phyloP scores from a whole-genome alignment of 2,888 invertebrate genomes.

The Morpho achilles region DNA sequence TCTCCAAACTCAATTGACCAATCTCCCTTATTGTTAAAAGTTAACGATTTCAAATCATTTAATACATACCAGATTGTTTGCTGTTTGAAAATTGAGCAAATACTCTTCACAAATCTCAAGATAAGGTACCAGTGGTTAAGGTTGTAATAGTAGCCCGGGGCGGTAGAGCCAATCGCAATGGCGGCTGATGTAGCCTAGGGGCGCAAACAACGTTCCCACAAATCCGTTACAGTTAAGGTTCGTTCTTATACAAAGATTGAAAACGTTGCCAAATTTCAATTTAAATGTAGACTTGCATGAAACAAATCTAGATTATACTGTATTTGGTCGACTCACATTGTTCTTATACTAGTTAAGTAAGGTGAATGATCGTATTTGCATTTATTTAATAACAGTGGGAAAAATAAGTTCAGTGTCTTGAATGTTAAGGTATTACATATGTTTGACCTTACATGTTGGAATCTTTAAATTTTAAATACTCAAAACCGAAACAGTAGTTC shows the following conservation, averaged over 20 bases:
- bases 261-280: conserved; percentile 20
- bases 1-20: too few relatives aligned
- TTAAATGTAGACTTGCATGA: conserved; percentile 11
- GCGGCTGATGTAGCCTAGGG: conserved; percentile 58
- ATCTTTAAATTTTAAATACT: too few relatives aligned
- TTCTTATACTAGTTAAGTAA: too few relatives aligned
- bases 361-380: not conserved
- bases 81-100: not conserved
- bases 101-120: conserved; percentile 16
- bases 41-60: too few relatives aligned
- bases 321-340: too few relatives aligned
- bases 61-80: too few relatives aligned
- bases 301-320: not conserved
- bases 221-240: conserved; percentile 31
- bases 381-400: not conserved
- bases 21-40: too few relatives aligned
- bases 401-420: too few relatives aligned
- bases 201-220: conserved; percentile 60
- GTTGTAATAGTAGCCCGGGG: conserved; percentile 53
- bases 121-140: conserved; percentile 49
- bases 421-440: too few relatives aligned
- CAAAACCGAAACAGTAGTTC: too few relatives aligned
- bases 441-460: too few relatives aligned
- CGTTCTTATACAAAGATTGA: conserved; percentile 22
- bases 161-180: conserved; percentile 55